Conservation (phyloP, 2,888 invertebrate species). For the Ceraclea dissimilis region DNA sequence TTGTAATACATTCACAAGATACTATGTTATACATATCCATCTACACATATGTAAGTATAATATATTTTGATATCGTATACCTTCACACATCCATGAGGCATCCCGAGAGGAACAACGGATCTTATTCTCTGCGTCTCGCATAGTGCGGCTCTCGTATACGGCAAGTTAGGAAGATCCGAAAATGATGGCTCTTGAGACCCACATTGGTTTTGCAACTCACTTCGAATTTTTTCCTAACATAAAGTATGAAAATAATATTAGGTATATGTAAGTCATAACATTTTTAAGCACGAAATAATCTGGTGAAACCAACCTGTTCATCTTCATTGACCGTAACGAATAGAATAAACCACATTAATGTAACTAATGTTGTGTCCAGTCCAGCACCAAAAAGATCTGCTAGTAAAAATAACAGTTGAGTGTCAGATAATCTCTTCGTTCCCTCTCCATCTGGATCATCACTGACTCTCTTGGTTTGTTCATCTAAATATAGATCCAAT, state of each 20-base stretch:
- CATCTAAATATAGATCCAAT: constrained; percentile 57
- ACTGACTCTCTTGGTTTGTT: constrained; percentile 47
- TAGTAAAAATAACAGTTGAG: constrained; percentile 66
- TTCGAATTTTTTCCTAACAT: constrained; percentile 52
- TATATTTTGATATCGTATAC: constrained; percentile 28
- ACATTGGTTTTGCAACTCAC: constrained; percentile 45
- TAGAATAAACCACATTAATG: constrained; percentile 74
- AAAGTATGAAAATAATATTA: constrained; percentile 6
- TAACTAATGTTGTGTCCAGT: constrained; percentile 73
- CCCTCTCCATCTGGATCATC: constrained; percentile 35
- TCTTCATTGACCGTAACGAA: constrained; percentile 64
- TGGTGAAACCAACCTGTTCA: constrained; percentile 46
- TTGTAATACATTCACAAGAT: too few species aligned
- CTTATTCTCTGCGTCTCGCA: constrained; percentile 73
- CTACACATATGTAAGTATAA: too few species aligned
- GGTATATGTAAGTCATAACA: constrained; percentile 3
- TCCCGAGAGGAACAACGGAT: constrained; percentile 73
- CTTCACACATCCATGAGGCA: constrained; percentile 69
- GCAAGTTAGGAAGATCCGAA: constrained; percentile 48
- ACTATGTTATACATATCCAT: too few species aligned
- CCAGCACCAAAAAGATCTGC: constrained; percentile 84
- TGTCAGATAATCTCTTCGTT: constrained; percentile 50
- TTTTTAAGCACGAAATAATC: constrained; percentile 2
- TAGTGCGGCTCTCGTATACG: constrained; percentile 64
- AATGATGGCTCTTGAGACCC: constrained; percentile 38